Percentiles rank a stretch among this genome's conserved stretches.
Evolutionary conservation across 2,888 invertebrate genomes (phyloP).

Genomic region (Xanthia togata): DNA sequence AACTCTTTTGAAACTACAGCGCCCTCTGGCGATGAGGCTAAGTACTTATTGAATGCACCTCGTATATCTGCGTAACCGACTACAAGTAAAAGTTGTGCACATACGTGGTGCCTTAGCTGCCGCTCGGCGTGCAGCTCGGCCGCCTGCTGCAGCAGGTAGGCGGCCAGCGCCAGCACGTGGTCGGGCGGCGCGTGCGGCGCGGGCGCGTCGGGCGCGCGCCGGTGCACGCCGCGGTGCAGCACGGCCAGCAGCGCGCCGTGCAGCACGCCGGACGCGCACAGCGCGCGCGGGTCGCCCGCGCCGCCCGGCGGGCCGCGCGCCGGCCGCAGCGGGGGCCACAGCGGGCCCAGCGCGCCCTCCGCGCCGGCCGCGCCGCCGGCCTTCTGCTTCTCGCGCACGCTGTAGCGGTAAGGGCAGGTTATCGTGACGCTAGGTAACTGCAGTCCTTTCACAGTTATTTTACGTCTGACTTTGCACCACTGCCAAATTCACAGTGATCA

Average conservation of each 20-base stretch:
- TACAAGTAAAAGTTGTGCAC: no score
- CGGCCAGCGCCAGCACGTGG: slow-evolving; percentile 95
- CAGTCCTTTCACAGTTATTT: no score
- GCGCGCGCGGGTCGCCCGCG: slow-evolving; percentile 83
- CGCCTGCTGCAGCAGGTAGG: slow-evolving; percentile 96
- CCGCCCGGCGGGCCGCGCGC: slow-evolving; percentile 67
- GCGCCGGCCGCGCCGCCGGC: slow-evolving; percentile 4
- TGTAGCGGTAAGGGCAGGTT: slow-evolving; percentile 48
- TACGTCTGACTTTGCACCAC: no score
- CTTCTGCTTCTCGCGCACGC: slow-evolving; percentile 84
- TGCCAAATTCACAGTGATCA: no score
- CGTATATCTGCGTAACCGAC: no score
- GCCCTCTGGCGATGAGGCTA: no score
- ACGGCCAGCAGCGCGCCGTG: slow-evolving; percentile 93
- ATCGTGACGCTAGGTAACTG: no score
- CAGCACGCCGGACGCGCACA: slow-evolving; percentile 84
- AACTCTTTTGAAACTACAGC: no score
- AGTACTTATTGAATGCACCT: no score
- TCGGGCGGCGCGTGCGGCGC: slow-evolving; percentile 92
- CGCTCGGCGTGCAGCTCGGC: slow-evolving; percentile 87
- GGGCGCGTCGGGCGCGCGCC: slow-evolving; percentile 92
- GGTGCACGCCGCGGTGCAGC: slow-evolving; percentile 95
- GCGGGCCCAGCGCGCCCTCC: slow-evolving; percentile 65
- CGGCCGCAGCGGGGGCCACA: slow-evolving; percentile 87
- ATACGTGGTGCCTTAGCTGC: slow-evolving; percentile 66